Base-by-base conservation (phyloP, 2,113 vertebrate species). In the Cyanocitta stelleri region DNA sequence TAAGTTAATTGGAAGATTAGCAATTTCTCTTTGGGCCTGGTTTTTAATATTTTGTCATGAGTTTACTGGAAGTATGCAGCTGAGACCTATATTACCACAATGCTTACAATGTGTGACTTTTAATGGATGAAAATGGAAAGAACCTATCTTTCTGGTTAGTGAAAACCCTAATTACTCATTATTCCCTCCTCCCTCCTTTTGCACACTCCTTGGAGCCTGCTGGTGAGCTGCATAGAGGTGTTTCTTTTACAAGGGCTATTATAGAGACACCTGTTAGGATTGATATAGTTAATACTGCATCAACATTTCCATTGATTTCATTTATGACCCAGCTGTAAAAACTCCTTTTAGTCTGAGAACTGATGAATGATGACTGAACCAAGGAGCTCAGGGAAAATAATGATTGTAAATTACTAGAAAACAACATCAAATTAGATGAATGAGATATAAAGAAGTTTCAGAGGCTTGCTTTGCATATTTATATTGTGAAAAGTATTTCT, bases 281-380 rank as follows among this genome's bases (percentile, higher is more conserved):
- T 97, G 97, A 97, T 97, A 97, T 58, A 96, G 96, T 89, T 95
- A 94, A 96, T 96, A 86, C 96, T 97, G 87, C 92, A 96, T 98
- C 98, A 98, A 98, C 96, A 98, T 98, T 98, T 98, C 98, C 97
- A 98, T 87, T 95, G 93, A 98, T 98, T 98, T 97, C 87, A 94
- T 98, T 98, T 98, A 98, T 98, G 95, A 98, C 93, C 96, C 98
- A 98, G 97, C 98, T 98, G 98, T 98, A 97, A 98, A 98, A 98
- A 98, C 98, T 97, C 94, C 96, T 96, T 97, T 97, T 97, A 91
- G 96, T 94, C 79, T 94, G 87, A 97, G 95, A 97, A 95, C 92
- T 95, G 96, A 94, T 92, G 95, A 97, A 97, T 96, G 96, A 97
- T 96, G 97, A 88, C 95, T 95, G 92, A 97, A 96, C 68, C 91